Evolutionary conservation across 2,113 vertebrate genomes (phyloP).

Genomic region (Indicator indicator): DNA sequence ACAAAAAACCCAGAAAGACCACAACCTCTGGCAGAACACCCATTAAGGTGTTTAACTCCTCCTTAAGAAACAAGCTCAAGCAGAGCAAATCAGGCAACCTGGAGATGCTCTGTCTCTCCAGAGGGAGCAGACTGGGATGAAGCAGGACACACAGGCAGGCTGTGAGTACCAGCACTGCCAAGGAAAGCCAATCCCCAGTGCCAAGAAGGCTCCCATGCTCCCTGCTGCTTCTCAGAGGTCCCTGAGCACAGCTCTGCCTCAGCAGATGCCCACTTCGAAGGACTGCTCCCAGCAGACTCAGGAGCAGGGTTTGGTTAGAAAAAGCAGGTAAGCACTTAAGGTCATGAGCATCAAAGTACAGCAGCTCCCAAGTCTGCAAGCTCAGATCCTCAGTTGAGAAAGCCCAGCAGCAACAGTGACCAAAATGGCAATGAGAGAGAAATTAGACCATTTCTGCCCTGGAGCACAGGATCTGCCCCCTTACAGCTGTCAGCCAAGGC

Average conservation of each 20-base stretch:
- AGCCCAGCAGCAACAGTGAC: background rate
- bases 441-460: background rate
- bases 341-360: background rate
- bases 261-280: background rate
- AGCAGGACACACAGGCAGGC: background rate
- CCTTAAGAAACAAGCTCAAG: slow-evolving; percentile 28
- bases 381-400: background rate
- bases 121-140: background rate
- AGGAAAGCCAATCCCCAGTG: background rate
- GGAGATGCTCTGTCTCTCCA: background rate
- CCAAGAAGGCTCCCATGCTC: background rate
- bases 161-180: background rate
- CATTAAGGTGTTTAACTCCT: slow-evolving; percentile 27
- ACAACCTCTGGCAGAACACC: slow-evolving; percentile 42
- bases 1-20: slow-evolving; percentile 49
- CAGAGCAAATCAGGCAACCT: slow-evolving; percentile 1
- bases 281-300: fast-evolving
- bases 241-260: background rate
- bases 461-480: background rate
- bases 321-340: background rate
- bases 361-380: background rate
- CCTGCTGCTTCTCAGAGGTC: background rate
- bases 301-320: background rate
- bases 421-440: background rate
- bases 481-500: background rate